Conservation (phyloP, 2,888 invertebrate genomes). For the Formica aserva region DNA sequence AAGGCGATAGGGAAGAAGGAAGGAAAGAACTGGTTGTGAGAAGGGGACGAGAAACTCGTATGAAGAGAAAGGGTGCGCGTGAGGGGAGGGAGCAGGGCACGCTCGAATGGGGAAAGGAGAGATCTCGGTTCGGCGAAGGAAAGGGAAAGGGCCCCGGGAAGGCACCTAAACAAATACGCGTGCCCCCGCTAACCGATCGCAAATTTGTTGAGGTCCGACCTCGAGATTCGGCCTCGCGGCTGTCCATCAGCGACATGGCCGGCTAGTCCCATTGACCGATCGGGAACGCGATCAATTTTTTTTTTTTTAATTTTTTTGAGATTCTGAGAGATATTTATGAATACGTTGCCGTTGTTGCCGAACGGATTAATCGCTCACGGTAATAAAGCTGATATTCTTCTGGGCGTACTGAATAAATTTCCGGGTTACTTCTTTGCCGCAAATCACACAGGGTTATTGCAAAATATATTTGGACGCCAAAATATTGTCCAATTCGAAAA, state of each 20-base stretch:
- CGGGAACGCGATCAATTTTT: conserved; percentile 17
- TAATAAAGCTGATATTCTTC: conserved; percentile 16
- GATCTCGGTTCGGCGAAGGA: conserved; percentile 49
- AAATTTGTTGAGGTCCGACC: conserved; percentile 67
- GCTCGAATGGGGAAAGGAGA: conserved; percentile 20
- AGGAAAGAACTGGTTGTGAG: conserved; percentile 41
- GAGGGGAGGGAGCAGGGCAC: conserved; percentile 38
- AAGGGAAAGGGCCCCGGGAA: conserved; percentile 52
- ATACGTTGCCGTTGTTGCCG: neutral
- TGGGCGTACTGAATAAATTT: neutral
- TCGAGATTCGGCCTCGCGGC: conserved; percentile 51
- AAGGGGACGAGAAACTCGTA: conserved; percentile 50
- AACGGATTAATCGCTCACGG: neutral
- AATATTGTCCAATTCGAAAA: conserved; percentile 2
- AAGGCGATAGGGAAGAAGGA: conserved; percentile 36
- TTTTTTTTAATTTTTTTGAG: neutral
- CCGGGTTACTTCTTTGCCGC: neutral
- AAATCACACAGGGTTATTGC: conserved; percentile 12
- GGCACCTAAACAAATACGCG: conserved; percentile 74
- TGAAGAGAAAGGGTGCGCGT: conserved; percentile 46
- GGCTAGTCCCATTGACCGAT: conserved; percentile 27
- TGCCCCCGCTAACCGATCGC: conserved; percentile 73
- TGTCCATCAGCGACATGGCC: conserved; percentile 5
- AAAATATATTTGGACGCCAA: conserved; percentile 5
- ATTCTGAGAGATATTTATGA: conserved; percentile 5